Evolutionary conservation across 2,888 invertebrate genomes (phyloP), one percentile per base, ranked within the genome.

Genomic region (Campoletis raptor): DNA sequence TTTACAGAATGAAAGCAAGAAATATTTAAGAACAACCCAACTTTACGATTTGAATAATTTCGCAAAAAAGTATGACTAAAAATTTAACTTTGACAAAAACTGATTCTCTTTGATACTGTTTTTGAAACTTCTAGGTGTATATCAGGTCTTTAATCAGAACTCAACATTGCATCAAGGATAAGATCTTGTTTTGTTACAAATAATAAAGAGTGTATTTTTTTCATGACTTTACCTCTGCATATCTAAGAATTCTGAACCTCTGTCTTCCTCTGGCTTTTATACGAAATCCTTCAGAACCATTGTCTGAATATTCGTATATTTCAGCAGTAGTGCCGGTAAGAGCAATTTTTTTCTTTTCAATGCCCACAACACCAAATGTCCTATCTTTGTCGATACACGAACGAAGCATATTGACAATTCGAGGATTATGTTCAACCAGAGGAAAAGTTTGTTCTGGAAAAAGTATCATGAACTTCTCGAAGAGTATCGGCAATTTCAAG

Each of bases 381-480:
- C 96, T 95, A 88, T 96, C 95, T 54, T 95, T 95, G 61, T 95
- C 93, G 45, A 97, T 95, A 86, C 96, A 95, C 37, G 95, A 94
- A 77, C 95, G 94, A 86, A 97, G 94, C 95, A 96, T 95, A 57
- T 95, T 94, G 18, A 96, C 95, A 69, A 95, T 95, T 40, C 95
- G 93, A 48, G 95, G 94, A 83, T 96, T 92, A 81, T 94, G 95
- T 5, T 96, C 95, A 64, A 97, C 96, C 87, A 98, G 95, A 0
- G 98, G 98, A 37, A 98, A 94, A 0, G 96, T 97, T 94, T 98
- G 97, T 1, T 97, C 97, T 9, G 98, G 98, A 88, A 97, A 96
- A 21, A 96, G 93, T 40, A 97, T 95, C 74, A 97, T 94, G 70
- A 96, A 95, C 64, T 96, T 95, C 85, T 96, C 95, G 69, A 95